Evolutionary conservation across 1,140 invertebrate genomes (phyloP).

Genomic region (Tribolium madens): DNA sequence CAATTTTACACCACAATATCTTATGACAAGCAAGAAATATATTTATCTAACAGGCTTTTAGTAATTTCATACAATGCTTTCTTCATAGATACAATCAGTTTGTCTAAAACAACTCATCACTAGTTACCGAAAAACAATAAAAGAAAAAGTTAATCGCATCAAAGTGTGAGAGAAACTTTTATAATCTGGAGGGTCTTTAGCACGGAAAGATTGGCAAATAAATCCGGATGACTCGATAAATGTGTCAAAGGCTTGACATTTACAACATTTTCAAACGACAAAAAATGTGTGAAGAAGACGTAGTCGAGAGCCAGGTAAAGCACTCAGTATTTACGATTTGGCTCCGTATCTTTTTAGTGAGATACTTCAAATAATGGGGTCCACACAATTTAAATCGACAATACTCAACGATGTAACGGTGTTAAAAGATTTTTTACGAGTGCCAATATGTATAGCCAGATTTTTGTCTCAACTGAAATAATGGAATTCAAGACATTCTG

Average conservation of each 20-base stretch:
- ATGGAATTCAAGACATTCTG: no score
- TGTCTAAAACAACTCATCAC: not conserved
- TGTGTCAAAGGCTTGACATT: slow-evolving; percentile 47
- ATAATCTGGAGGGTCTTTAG: not conserved
- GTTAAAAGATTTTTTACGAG: not conserved
- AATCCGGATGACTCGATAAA: slow-evolving; percentile 44
- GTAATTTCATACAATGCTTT: slow-evolving; percentile 5
- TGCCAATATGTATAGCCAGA: not conserved
- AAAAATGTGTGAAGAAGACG: slow-evolving; percentile 50
- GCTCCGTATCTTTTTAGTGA: slow-evolving; percentile 23
- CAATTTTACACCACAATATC: slow-evolving; percentile 14
- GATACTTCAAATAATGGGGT: slow-evolving; percentile 40
- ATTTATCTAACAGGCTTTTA: slow-evolving; percentile 14
- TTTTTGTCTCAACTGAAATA: no score
- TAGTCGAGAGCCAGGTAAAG: slow-evolving; percentile 42
- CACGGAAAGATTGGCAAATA: slow-evolving; percentile 47
- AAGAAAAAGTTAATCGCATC: slow-evolving; percentile 23
- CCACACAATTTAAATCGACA: not conserved
- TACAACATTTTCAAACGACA: slow-evolving; percentile 44
- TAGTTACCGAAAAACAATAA: slow-evolving; percentile 6
- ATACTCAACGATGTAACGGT: not conserved
- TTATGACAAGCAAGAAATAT: slow-evolving; percentile 12
- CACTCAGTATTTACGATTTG: slow-evolving; percentile 45
- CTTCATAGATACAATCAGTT: slow-evolving; percentile 3
- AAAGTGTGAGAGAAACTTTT: slow-evolving; percentile 1